phyloP scores from a whole-genome alignment of 2,113 vertebrate genomes.

The Orientallactaga bullata region DNA sequence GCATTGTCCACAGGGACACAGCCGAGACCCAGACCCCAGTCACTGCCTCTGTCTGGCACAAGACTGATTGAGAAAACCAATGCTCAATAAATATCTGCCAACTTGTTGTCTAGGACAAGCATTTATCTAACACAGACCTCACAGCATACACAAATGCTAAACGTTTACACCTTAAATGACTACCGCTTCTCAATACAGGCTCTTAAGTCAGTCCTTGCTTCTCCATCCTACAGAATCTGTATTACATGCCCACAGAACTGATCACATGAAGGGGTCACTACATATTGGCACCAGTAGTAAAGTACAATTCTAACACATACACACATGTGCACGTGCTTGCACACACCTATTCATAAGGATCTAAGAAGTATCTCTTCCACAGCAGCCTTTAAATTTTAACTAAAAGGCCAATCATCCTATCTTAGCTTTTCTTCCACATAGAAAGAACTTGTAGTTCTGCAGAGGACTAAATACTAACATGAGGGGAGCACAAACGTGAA shows the following conservation, averaged over 20 bases:
- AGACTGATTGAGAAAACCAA: neutral
- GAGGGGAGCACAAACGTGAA: neutral
- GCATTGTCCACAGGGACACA: neutral
- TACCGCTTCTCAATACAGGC: neutral
- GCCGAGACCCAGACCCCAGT: neutral
- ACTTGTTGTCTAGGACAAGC: neutral
- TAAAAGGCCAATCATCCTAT: slow-evolving; percentile 23
- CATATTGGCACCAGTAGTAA: neutral
- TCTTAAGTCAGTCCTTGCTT: slow-evolving; percentile 2
- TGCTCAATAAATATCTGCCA: neutral
- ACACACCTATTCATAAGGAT: neutral
- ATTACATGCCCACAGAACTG: neutral
- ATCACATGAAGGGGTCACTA: neutral
- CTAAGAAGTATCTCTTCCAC: slow-evolving; percentile 24
- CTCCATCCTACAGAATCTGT: neutral
- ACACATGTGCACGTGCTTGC: neutral
- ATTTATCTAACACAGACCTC: neutral
- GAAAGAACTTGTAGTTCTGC: slow-evolving; percentile 26
- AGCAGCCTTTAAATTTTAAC: slow-evolving; percentile 40
- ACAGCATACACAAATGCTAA: slow-evolving; percentile 17
- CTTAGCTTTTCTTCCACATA: slow-evolving; percentile 29
- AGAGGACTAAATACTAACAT: neutral
- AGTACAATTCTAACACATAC: neutral
- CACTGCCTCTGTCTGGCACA: neutral
- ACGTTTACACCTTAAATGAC: neutral